Evolutionary conservation across 2,113 vertebrate genomes (phyloP).

Genomic region (Lepus americanus): DNA sequence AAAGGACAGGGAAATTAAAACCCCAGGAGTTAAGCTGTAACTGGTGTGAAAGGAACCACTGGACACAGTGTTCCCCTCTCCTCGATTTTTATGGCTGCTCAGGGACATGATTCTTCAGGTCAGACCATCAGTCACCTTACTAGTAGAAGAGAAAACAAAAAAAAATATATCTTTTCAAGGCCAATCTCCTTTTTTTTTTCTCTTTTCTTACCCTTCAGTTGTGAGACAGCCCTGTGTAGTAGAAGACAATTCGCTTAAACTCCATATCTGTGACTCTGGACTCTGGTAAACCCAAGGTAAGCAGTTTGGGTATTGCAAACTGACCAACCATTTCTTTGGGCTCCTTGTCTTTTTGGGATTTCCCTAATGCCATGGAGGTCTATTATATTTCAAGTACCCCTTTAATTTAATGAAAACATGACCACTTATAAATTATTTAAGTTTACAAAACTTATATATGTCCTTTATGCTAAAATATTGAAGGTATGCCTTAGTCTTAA

Average conservation of each 20-base stretch:
- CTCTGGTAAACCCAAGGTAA: neutral
- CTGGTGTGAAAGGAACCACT: neutral
- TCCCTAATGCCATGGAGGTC: neutral
- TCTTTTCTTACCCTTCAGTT: slow-evolving; percentile 2
- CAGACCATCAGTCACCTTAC: neutral
- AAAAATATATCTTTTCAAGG: neutral
- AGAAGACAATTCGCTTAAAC: neutral
- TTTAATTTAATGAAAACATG: neutral
- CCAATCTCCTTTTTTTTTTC: neutral
- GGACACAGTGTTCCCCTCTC: neutral
- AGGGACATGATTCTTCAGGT: neutral
- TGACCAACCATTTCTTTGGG: neutral
- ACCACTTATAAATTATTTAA: neutral
- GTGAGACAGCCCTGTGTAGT: neutral
- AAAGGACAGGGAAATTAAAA: neutral
- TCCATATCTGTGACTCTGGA: neutral
- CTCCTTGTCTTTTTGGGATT: neutral
- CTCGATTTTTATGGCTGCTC: neutral
- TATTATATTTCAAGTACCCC: neutral
- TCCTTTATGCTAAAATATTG: neutral
- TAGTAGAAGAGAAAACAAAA: neutral
- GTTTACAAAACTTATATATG: neutral
- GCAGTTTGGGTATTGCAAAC: neutral
- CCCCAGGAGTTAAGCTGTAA: neutral
- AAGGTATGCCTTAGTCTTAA: neutral